Conservation (phyloP, 2,113 vertebrate species). For the Vulpes vulpes region DNA sequence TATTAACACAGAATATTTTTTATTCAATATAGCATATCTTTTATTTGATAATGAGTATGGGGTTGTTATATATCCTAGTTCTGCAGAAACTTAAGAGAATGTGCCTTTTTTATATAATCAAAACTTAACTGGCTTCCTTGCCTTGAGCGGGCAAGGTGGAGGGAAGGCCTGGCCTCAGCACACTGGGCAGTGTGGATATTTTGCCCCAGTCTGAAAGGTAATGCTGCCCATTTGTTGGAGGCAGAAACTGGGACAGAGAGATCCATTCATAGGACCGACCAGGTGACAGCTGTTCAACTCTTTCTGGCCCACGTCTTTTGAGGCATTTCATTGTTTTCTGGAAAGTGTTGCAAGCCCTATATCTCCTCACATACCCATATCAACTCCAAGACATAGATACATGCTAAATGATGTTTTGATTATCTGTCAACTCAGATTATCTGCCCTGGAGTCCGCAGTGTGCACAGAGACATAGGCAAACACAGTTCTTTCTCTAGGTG, state of each 20-base stretch:
- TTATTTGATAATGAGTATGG: constrained; percentile 6
- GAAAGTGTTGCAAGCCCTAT: background rate
- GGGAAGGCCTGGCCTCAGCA: background rate
- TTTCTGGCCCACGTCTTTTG: constrained; percentile 17
- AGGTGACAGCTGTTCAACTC: background rate
- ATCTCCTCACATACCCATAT: constrained; percentile 40
- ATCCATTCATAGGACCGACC: background rate
- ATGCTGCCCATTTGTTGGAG: background rate
- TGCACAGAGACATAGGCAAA: background rate
- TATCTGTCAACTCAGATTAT: constrained; percentile 68
- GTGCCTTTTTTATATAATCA: background rate
- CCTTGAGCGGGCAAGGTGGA: background rate
- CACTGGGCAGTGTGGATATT: background rate
- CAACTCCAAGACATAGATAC: constrained; percentile 32
- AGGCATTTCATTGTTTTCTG: constrained; percentile 9
- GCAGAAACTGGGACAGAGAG: background rate
- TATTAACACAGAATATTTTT: background rate
- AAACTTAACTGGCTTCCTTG: background rate
- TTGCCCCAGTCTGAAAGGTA: background rate
- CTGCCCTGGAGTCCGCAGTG: background rate
- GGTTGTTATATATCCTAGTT: background rate
- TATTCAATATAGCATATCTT: background rate
- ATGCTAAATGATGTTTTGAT: constrained; percentile 69
- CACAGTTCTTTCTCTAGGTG: background rate
- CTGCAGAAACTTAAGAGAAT: background rate